A percentile compares a stretch with the other conserved stretches of the same genome.
Conservation (phyloP, 2,797 vertebrate genomes). For the Crax fasciolata region DNA sequence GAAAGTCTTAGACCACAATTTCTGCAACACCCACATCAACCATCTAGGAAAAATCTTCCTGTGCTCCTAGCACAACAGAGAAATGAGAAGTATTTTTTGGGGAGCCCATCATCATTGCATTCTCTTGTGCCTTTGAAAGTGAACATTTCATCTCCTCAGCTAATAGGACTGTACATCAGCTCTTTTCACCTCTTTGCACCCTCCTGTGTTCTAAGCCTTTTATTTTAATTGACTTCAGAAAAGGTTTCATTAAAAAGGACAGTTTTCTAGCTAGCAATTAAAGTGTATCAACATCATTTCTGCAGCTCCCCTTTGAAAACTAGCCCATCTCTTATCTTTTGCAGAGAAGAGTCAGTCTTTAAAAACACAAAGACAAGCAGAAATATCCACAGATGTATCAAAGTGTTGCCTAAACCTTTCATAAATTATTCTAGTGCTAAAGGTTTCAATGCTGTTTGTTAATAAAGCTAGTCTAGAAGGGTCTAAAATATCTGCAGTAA, state of each 20-base stretch:
- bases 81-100: background rate
- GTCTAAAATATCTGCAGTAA: background rate
- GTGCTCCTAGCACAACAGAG: background rate
- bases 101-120: background rate
- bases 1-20: background rate
- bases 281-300: background rate
- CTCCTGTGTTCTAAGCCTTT: constrained; percentile 33
- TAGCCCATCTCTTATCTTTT: background rate
- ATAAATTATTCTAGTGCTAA: background rate
- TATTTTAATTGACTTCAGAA: constrained; percentile 42
- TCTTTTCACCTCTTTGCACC: constrained; percentile 25
- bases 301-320: background rate
- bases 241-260: constrained; percentile 13
- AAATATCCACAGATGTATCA: background rate
- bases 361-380: background rate
- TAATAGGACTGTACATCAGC: background rate
- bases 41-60: background rate
- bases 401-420: background rate
- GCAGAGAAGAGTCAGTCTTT: background rate
- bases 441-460: background rate
- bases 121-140: constrained; percentile 19
- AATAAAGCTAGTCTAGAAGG: background rate
- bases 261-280: background rate
- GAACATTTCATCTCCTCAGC: background rate
- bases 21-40: background rate